A percentile compares a stretch with the other conserved stretches of the same genome.
phyloP scores from a whole-genome alignment of 2,113 vertebrate species.

The Tenrec ecaudatus region DNA sequence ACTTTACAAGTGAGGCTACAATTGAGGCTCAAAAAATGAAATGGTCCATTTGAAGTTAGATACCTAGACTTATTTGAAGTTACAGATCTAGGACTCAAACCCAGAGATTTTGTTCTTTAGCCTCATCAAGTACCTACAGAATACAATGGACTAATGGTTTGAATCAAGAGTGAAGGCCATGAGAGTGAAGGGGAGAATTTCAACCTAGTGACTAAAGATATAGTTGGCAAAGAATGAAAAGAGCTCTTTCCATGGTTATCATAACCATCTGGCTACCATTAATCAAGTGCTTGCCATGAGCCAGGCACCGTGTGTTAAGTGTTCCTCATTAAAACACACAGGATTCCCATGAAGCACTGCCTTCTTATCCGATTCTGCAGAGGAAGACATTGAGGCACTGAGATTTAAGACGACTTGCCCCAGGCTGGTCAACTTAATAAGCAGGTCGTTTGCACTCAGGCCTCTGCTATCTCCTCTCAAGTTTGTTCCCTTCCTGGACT shows the following conservation, averaged over 20 bases:
- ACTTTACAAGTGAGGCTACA: neutral
- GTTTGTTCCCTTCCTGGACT: neutral
- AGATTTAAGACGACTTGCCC: conserved; percentile 27
- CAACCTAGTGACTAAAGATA: conserved; percentile 4
- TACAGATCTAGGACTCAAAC: conserved; percentile 11
- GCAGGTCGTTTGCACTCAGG: neutral
- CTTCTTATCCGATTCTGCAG: conserved; percentile 44
- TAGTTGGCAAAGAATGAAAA: neutral
- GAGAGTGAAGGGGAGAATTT: conserved; percentile 27
- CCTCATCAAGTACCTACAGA: neutral
- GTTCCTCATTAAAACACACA: conserved; percentile 56
- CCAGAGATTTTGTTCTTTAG: conserved; percentile 21
- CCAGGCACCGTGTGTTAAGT: neutral
- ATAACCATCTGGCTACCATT: conserved; percentile 19
- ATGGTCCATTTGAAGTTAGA: neutral
- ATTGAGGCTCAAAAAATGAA: neutral
- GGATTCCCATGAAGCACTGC: conserved; percentile 18
- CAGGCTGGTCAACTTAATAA: neutral
- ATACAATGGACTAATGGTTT: conserved; percentile 18
- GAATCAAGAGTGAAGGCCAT: conserved; percentile 32
- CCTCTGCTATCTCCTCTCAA: neutral
- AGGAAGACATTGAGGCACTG: conserved; percentile 62
- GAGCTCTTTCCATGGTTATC: neutral
- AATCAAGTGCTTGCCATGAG: conserved; percentile 23
- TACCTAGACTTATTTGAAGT: neutral